These are phyloP conservation scores for Copsychus sechellarum DNA, from an alignment of 2,113 vertebrate genomes.

Conservation along the genomic window DNA sequence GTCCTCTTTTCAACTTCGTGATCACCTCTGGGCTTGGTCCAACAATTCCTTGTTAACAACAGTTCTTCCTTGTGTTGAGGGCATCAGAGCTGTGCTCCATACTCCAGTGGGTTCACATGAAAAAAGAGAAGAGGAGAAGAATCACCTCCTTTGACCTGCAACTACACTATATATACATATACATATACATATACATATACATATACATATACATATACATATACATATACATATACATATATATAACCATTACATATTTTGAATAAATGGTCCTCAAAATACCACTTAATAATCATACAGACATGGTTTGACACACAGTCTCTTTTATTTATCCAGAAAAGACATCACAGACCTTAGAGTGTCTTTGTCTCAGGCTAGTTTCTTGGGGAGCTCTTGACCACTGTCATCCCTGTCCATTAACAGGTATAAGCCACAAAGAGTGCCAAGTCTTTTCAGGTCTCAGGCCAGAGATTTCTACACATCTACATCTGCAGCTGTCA, in stretches of 20 bases:
- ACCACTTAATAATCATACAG: neutral
- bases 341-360: neutral
- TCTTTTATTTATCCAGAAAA: neutral
- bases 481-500: neutral
- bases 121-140: neutral
- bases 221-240: too few relatives aligned
- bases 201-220: too few relatives aligned
- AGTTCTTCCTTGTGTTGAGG: neutral
- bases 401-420: neutral
- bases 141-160: neutral
- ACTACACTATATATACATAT: too few relatives aligned
- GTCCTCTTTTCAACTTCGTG: neutral
- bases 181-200: too few relatives aligned
- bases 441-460: neutral
- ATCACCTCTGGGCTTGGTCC: rapidly evolving
- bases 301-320: neutral
- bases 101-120: neutral
- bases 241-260: neutral
- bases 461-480: neutral
- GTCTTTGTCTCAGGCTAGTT: neutral
- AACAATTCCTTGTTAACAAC: neutral
- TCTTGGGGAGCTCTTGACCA: neutral
- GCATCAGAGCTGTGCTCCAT: neutral
- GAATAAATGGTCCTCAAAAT: neutral
- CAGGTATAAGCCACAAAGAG: neutral